Evolutionary conservation across 2,797 vertebrate species (phyloP).

Genomic region (Sitta carolinensis): DNA sequence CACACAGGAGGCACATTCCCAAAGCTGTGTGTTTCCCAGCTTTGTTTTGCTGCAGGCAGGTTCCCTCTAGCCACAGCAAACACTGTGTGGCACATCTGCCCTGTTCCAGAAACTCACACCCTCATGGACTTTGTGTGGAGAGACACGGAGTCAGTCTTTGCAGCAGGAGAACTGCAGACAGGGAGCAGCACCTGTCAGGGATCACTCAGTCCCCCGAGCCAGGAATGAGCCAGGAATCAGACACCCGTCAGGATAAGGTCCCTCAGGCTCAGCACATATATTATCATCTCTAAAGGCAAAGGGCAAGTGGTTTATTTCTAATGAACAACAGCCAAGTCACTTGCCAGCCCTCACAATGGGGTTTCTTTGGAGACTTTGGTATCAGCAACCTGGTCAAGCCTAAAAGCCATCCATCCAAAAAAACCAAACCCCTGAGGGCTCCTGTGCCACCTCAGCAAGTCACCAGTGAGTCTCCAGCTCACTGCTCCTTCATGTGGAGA

Average conservation of each 20-base stretch:
- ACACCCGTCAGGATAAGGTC: background rate
- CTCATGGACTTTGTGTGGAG: background rate
- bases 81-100: background rate
- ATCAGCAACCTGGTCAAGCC: background rate
- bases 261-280: background rate
- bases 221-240: background rate
- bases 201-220: background rate
- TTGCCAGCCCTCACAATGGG: background rate
- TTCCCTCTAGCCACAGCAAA: background rate
- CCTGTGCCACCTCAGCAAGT: background rate
- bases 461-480: background rate
- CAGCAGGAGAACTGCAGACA: background rate
- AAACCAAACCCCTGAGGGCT: background rate
- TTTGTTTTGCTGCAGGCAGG: background rate
- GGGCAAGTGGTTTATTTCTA: background rate
- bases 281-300: background rate
- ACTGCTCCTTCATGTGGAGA: background rate
- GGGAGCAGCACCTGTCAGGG: background rate
- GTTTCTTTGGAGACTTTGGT: background rate
- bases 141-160: background rate
- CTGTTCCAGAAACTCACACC: background rate
- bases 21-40: background rate
- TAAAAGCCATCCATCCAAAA: background rate
- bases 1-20: accelerated
- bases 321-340: background rate